Conservation (phyloP, 2,113 vertebrate species). For the Ictalurus furcatus region DNA sequence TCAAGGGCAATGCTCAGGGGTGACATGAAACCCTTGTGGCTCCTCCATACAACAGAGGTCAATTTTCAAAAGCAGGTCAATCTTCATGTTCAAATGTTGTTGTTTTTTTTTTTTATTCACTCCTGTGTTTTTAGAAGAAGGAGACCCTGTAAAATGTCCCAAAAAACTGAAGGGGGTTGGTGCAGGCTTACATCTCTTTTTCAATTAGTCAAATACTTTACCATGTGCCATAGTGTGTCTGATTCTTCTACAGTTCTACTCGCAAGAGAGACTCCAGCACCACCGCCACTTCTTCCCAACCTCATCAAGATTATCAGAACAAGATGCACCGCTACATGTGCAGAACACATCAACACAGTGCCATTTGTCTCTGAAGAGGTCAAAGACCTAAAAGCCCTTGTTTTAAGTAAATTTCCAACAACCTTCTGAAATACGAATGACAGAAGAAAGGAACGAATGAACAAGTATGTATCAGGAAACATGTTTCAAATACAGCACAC, state of each 20-base stretch:
- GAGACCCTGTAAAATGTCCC: slow-evolving; percentile 5
- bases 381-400: neutral
- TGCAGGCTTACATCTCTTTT: neutral
- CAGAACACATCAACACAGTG: slow-evolving; percentile 10
- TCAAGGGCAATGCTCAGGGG: slow-evolving; percentile 65
- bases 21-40: slow-evolving; percentile 59
- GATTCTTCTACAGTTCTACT: neutral
- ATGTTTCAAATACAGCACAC: neutral
- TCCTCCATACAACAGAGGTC: slow-evolving; percentile 56
- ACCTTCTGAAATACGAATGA: neutral
- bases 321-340: neutral
- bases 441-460: neutral
- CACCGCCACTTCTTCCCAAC: slow-evolving; percentile 5
- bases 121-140: slow-evolving; percentile 34
- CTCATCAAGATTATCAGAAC: slow-evolving; percentile 16
- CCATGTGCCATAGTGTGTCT: slow-evolving; percentile 19
- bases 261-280: neutral
- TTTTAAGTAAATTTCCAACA: neutral
- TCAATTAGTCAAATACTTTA: slow-evolving; percentile 28
- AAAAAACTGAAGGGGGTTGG: slow-evolving; percentile 5
- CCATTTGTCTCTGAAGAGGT: neutral
- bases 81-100: slow-evolving; percentile 24
- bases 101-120: slow-evolving; percentile 14
- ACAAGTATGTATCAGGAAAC: neutral
- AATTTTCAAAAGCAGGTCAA: slow-evolving; percentile 50